phyloP scores from a whole-genome alignment of 2,113 vertebrate species.

The Varanus salvator region DNA sequence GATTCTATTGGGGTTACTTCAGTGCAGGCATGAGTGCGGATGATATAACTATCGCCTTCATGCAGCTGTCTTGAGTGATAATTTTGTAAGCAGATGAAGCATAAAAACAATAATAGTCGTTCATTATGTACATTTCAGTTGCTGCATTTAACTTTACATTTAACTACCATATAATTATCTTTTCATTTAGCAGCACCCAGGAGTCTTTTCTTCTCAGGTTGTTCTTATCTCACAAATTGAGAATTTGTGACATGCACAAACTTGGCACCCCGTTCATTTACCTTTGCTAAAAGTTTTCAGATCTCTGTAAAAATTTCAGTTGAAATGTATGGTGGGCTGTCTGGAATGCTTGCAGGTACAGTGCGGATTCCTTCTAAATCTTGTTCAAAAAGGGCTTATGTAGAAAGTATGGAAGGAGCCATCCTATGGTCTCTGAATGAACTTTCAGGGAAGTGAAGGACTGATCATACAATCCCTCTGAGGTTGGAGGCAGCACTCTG shows the following conservation, averaged over 20 bases:
- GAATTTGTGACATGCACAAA: conserved; percentile 46
- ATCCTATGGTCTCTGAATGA: no score
- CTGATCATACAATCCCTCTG: no score
- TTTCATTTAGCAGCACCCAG: conserved; percentile 41
- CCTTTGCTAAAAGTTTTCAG: conserved; percentile 32
- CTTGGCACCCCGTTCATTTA: conserved; percentile 43
- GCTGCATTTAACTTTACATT: conserved; percentile 62
- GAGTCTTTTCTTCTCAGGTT: conserved; percentile 28
- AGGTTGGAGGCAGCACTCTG: no score
- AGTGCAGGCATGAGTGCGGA: conserved; percentile 3
- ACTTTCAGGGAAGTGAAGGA: no score
- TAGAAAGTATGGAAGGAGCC: not conserved
- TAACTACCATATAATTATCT: conserved; percentile 59
- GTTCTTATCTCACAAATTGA: conserved; percentile 50
- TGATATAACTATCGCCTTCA: conserved; percentile 13
- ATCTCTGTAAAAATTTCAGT: not conserved
- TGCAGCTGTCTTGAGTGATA: conserved; percentile 32
- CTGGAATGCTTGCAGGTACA: not conserved
- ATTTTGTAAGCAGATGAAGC: conserved; percentile 58
- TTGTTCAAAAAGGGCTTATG: not conserved
- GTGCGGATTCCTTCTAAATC: not conserved
- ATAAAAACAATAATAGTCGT: conserved; percentile 50
- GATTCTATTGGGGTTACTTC: not conserved
- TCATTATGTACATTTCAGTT: conserved; percentile 50
- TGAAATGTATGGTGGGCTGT: not conserved